Percentiles rank a stretch among this genome's conserved stretches.
Evolutionary conservation across 2,797 vertebrate genomes (phyloP).

Genomic region (Danio choprae): DNA sequence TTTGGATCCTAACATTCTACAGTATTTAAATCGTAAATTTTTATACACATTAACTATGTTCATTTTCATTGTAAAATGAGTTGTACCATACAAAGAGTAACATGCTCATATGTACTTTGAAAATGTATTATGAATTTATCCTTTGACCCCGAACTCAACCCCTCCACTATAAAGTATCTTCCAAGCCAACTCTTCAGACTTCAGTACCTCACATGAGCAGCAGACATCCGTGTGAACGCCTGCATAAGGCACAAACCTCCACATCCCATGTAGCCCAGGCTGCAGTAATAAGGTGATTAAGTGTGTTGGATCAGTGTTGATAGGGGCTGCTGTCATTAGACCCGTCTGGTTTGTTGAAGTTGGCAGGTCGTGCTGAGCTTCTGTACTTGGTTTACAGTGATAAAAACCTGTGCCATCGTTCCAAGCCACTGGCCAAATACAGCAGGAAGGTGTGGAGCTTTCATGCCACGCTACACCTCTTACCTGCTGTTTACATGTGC

Average conservation of each 20-base stretch:
- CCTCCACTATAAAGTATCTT: neutral
- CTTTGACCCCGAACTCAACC: conserved; percentile 17
- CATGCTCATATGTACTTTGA: neutral
- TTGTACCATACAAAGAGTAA: neutral
- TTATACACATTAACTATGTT: neutral
- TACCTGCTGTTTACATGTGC: conserved; percentile 63
- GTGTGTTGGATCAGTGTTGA: conserved; percentile 62
- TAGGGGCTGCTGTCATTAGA: conserved; percentile 62
- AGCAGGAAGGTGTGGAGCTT: conserved; percentile 60
- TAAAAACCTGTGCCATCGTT: conserved; percentile 60
- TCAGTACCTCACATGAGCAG: conserved; percentile 4
- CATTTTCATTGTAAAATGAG: neutral
- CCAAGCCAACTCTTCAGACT: conserved; percentile 20
- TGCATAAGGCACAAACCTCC: conserved; percentile 43
- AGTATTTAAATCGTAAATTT: neutral
- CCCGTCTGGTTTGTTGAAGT: conserved; percentile 53
- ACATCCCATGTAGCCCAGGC: conserved; percentile 42
- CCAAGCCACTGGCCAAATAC: conserved; percentile 62
- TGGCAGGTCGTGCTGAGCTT: conserved; percentile 54
- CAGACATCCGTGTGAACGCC: conserved; percentile 52
- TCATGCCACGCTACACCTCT: conserved; percentile 57
- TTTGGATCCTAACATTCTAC: neutral
- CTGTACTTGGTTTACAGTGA: conserved; percentile 35
- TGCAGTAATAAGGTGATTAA: conserved; percentile 60
- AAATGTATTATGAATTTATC: conserved; percentile 11